A percentile compares a stretch with the other conserved stretches of the same genome.
Evolutionary conservation across 1,140 invertebrate genomes (phyloP).

Genomic region (Trichogramma pretiosum): DNA sequence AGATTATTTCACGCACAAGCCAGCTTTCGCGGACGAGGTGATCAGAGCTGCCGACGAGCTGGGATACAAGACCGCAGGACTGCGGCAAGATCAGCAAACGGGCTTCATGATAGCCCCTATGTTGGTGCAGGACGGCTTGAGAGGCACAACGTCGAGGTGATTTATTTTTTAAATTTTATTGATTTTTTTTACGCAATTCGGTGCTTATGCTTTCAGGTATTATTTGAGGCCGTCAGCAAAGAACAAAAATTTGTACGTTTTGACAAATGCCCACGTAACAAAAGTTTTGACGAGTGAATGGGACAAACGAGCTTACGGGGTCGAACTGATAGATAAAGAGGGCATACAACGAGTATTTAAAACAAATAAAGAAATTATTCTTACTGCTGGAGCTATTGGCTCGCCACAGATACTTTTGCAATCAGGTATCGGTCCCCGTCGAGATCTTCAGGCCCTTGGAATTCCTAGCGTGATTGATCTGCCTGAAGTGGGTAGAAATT

Average conservation of each 20-base stretch:
- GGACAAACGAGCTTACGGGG: conserved; percentile 48
- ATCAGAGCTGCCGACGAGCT: conserved; percentile 60
- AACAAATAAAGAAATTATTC: conserved; percentile 52
- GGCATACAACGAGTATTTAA: conserved; percentile 28
- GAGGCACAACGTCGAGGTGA: conserved; percentile 48
- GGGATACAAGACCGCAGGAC: conserved; percentile 59
- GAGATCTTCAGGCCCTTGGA: conserved; percentile 45
- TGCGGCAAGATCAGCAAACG: conserved; percentile 53
- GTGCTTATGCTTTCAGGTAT: conserved; percentile 17
- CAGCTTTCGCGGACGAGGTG: conserved; percentile 49
- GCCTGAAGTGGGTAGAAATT: conserved; percentile 50
- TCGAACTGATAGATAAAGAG: conserved; percentile 49
- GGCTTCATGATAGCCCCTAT: conserved; percentile 49
- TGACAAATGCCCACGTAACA: conserved; percentile 43
- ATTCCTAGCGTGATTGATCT: conserved; percentile 46
- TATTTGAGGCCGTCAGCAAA: conserved; percentile 42
- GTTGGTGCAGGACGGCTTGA: conserved; percentile 49
- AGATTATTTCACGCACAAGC: conserved; percentile 47
- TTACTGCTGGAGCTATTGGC: conserved; percentile 59
- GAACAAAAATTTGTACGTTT: conserved; percentile 38
- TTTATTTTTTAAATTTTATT: background rate
- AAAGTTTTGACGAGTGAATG: conserved; percentile 42
- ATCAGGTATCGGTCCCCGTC: conserved; percentile 58
- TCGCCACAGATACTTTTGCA: conserved; percentile 61
- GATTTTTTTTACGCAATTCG: background rate